A percentile compares a stretch with the other conserved stretches of the same genome.
Evolutionary conservation across 2,113 vertebrate species (phyloP).

Genomic region (Trogon melanurus): DNA sequence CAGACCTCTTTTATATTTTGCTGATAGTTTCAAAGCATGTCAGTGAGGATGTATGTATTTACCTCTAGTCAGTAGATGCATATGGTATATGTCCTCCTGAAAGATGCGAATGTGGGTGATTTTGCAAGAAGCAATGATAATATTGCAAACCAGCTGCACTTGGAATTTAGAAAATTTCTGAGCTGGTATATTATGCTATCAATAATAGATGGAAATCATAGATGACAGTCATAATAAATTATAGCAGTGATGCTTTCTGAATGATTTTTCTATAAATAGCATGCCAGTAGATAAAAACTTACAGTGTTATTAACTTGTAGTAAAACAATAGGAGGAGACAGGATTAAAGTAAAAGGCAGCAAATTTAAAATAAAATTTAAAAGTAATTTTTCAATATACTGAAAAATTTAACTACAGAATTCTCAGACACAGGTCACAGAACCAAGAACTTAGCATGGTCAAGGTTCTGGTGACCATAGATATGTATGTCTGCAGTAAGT

Average conservation of each 20-base stretch:
- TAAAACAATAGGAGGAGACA: not conserved
- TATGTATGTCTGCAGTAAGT: not conserved
- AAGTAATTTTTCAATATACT: not conserved
- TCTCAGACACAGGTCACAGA: not conserved
- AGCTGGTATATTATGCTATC: not conserved
- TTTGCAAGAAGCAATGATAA: not conserved
- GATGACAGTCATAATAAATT: not conserved
- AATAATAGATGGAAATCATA: not conserved
- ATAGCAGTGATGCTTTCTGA: not conserved
- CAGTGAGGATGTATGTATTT: not conserved
- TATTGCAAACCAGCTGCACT: not conserved
- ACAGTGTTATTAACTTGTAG: not conserved
- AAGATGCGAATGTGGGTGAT: not conserved
- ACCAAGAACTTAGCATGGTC: not conserved
- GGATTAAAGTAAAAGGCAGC: not conserved
- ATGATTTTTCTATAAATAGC: not conserved
- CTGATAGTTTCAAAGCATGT: not conserved
- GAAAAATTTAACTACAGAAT: not conserved
- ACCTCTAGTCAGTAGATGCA: not conserved
- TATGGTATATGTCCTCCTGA: not conserved
- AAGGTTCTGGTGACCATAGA: not conserved
- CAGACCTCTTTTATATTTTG: not conserved
- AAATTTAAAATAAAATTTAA: not conserved
- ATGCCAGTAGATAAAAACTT: not conserved
- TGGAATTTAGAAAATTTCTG: not conserved